phyloP scores from a whole-genome alignment of 2,797 vertebrate species.

The Brachymystax lenok region DNA sequence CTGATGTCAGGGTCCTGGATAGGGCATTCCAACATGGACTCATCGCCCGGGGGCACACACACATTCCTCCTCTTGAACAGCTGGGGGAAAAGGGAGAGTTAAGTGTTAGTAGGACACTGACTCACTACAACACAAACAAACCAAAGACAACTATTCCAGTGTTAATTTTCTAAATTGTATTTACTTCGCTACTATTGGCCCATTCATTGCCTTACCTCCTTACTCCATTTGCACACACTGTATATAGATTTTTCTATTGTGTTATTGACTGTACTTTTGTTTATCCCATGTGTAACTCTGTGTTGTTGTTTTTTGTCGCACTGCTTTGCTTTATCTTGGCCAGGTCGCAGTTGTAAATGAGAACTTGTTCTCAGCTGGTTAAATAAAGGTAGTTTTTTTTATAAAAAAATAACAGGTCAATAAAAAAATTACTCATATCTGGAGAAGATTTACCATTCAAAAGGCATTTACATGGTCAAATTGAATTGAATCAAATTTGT shows the following conservation, averaged over 20 bases:
- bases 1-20: conserved; percentile 91
- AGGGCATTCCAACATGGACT: conserved; percentile 88
- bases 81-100: conserved; percentile 58
- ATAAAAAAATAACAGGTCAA: neutral
- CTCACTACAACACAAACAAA: neutral
- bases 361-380: too few relatives aligned
- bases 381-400: too few relatives aligned
- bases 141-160: neutral
- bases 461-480: neutral
- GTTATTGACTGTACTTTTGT: too few relatives aligned
- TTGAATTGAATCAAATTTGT: neutral
- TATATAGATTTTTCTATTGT: too few relatives aligned
- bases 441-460: neutral
- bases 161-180: too few relatives aligned
- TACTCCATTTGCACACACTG: too few relatives aligned
- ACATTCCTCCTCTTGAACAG: conserved; percentile 91
- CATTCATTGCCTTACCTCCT: too few relatives aligned
- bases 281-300: too few relatives aligned
- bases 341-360: too few relatives aligned
- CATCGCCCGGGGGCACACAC: conserved; percentile 80
- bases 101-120: neutral
- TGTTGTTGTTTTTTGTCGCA: too few relatives aligned
- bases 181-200: too few relatives aligned
- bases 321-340: too few relatives aligned
- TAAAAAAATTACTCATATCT: neutral